Percentiles rank a stretch among this genome's conserved stretches.
Conservation (phyloP, 1,140 invertebrate species). For the Tetramorium alpestre region DNA sequence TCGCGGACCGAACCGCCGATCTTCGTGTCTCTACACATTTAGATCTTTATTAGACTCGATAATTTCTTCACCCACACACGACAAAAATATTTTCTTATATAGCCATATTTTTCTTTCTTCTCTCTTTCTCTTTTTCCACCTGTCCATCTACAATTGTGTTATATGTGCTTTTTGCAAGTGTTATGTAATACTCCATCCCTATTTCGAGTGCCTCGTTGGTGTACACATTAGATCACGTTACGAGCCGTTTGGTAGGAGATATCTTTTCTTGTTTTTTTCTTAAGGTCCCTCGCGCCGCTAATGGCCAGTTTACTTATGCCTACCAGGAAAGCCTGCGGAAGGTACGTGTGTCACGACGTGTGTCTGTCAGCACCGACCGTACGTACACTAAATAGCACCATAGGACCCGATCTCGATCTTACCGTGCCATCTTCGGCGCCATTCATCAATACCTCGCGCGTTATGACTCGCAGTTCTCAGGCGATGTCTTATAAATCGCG, state of each 20-base stretch:
- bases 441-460: conserved; percentile 31
- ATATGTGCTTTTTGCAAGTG: conserved; percentile 77
- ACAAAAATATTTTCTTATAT: conserved; percentile 12
- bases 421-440: conserved; percentile 4
- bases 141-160: conserved; percentile 59
- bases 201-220: conserved; percentile 75
- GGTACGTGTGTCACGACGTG: conserved; percentile 82
- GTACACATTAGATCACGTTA: conserved; percentile 76
- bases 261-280: conserved; percentile 84
- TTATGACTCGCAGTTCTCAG: conserved; percentile 7
- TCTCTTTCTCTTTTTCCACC: conserved; percentile 28
- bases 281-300: conserved; percentile 84
- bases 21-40: conserved; percentile 65
- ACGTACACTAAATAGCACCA: conserved; percentile 76
- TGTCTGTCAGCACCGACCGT: conserved; percentile 75
- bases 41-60: not conserved
- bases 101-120: not conserved
- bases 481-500: not conserved
- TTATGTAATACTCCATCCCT: conserved; percentile 63
- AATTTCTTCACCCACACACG: conserved; percentile 6
- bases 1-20: conserved; percentile 28
- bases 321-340: conserved; percentile 86
- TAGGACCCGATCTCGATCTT: conserved; percentile 57
- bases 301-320: conserved; percentile 86
- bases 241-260: conserved; percentile 80